phyloP scores from a whole-genome alignment of 2,888 invertebrate species.

The Tortricodes alternella region DNA sequence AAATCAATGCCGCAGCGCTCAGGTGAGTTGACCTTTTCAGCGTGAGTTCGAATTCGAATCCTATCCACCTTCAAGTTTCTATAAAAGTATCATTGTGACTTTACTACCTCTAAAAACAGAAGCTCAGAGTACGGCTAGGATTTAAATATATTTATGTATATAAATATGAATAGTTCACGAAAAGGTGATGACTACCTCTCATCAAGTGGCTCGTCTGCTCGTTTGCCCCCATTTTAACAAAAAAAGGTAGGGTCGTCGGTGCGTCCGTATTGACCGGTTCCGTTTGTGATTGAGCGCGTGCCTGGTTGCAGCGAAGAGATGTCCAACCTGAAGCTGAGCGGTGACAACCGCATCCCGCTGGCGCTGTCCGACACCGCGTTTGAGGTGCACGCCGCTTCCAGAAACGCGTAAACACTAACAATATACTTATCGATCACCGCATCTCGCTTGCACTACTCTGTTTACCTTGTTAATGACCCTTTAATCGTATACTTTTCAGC shows the following conservation, averaged over 20 bases:
- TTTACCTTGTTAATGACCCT: conserved; percentile 15
- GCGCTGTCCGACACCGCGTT: conserved; percentile 80
- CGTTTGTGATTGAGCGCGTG: conserved; percentile 39
- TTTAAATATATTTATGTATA: no score
- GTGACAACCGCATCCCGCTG: conserved; percentile 78
- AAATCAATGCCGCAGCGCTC: conserved; percentile 86
- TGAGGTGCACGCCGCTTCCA: conserved; percentile 79
- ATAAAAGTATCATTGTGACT: background rate
- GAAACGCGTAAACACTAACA: conserved; percentile 73
- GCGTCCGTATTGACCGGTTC: conserved; percentile 6
- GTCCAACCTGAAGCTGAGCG: conserved; percentile 77
- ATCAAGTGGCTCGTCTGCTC: no score
- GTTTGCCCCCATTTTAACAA: background rate
- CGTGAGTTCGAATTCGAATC: conserved; percentile 6
- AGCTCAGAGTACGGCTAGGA: background rate
- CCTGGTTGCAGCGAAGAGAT: conserved; percentile 79
- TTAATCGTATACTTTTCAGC: background rate
- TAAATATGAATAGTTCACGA: no score
- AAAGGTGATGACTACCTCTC: no score
- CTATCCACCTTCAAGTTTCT: background rate
- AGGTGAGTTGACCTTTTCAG: conserved; percentile 70
- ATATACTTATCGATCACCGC: conserved; percentile 44
- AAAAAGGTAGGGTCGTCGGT: background rate
- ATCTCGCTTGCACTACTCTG: conserved; percentile 49
- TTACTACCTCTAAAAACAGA: conserved; percentile 9